Base-by-base conservation (phyloP, 2,797 vertebrate genomes). In the Micromesistius poutassou region DNA sequence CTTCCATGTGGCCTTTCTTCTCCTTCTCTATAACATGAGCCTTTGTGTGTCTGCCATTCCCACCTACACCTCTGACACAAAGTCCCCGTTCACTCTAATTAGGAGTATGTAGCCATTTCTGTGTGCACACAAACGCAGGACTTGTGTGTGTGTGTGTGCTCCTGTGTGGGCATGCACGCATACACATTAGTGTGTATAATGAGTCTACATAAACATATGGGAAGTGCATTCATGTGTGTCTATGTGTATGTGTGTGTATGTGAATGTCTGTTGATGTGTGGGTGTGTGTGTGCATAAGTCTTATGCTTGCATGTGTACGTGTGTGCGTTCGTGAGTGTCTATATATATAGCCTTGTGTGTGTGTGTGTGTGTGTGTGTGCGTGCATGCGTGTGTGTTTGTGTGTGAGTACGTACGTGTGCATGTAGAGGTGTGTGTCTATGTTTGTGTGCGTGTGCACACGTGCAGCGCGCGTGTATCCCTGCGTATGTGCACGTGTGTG, bases 401-500 rank as follows among this genome's bases (percentile, higher is more conserved):
- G 42, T 50, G 46, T 50, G 46, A 19, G 46, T 50, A 16, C 5
- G 14, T 19, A 42, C 9, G 40, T 42, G 40, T 42, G 9, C 9
- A 1, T 38, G 9, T 14, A 42, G 77, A 28, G 35, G 35, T 36
- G 35, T 36, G 35, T 36, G 50, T 55, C 9, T 71, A 35, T 33
- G 36, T 46, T 33, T 42, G 12, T 31, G 12, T 31, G n/a, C n/a
- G 10, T 12, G 0, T 72, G 76, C n/a, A 35, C 33, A 50, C 16
- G 76, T 25, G 68, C 35, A 70, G 30, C n/a, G 71, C 40, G 6
- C 30, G 7, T 12, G 40, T 50, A 71, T 13, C 3, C 19, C 30
- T 35, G 71, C 46, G 76, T n/a, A 14, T 19, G 42, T 35, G 71
- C 46, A 50, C 36, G 76, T 77, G 76, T 66, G 46, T 6, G 35